Evolutionary conservation across 2,888 invertebrate species (phyloP), one percentile per base, ranked within the genome.

Genomic region (Mythimna impura): DNA sequence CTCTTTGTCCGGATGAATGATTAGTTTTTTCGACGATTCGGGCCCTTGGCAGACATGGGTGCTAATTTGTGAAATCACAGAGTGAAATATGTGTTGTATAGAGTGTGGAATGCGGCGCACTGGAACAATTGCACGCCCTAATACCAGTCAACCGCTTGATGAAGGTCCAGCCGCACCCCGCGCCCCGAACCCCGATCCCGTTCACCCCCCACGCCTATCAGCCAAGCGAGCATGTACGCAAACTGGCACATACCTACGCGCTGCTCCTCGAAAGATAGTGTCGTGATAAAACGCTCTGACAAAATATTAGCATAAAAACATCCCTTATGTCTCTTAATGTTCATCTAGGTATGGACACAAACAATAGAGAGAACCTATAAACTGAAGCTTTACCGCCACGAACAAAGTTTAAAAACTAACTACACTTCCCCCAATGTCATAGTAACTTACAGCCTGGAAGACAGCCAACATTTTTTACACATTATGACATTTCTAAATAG

Each of bases 141-240:
- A 96, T 96, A 96, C 92, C 95, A 96, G 96, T 96, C 96, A 96
- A 92, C 92, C 93, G 93, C 93, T 96, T 96, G 96, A 96, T 95
- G 95, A 94, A 95, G 96, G 96, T 96, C 91, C 93, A 86, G 87
- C 86, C 86, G 84, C 81, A 83, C 14, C 68, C 83, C 84, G 22
- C 40, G 14, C 14, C 57, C 50, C 71, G 22, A 8, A 4, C 61
- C 8, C 47, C 50, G 3, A 30, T 8, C 20, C n/a, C 14, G 67
- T 40, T 36, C 4, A 81, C 88, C 80, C 84, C 81, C 84, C 88
- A 85, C 83, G 69, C 86, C 91, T 89, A 89, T 89, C 91, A 88
- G 88, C 82, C 86, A 3, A 20, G 79, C 85, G 79, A 82, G 74
- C 84, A 79, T 80, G 75, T 71, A 85, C 88, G 81, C 80, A 86